phyloP scores from a whole-genome alignment of 2,888 invertebrate species.

The Copidosoma aretas region DNA sequence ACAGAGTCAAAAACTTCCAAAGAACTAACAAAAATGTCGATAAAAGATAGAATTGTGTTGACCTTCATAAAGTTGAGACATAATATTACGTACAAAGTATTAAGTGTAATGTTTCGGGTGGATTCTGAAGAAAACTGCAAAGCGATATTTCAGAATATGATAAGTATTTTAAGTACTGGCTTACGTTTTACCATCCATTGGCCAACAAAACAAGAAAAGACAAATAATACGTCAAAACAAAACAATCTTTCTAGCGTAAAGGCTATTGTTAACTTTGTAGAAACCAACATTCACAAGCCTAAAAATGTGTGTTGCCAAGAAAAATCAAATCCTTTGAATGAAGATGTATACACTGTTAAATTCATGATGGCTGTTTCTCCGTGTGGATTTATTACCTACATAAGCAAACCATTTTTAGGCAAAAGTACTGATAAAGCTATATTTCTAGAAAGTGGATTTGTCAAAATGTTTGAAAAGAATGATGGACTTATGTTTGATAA shows the following conservation, averaged over 20 bases:
- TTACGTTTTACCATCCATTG: conserved; percentile 11
- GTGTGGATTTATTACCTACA: conserved; percentile 44
- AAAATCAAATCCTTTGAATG: conserved; percentile 45
- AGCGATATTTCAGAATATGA: conserved; percentile 3
- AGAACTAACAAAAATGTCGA: background rate
- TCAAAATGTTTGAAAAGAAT: conserved; percentile 31
- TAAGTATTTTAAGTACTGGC: conserved; percentile 8
- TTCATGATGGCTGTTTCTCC: conserved; percentile 47
- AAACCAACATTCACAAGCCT: conserved; percentile 44
- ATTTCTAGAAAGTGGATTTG: conserved; percentile 36
- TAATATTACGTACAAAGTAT: conserved; percentile 22
- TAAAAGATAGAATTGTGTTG: conserved; percentile 20
- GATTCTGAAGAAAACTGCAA: conserved; percentile 7
- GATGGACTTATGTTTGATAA: conserved; percentile 47
- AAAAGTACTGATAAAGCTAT: conserved; percentile 46
- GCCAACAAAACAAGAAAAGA: conserved; percentile 41
- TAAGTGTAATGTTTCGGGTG: conserved; percentile 13
- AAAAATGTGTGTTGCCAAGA: conserved; percentile 43
- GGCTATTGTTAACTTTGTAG: conserved; percentile 48
- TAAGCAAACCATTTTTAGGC: conserved; percentile 46
- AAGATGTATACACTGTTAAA: conserved; percentile 43
- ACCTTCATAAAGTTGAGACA: conserved; percentile 29
- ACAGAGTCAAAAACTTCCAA: background rate
- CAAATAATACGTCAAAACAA: conserved; percentile 45
- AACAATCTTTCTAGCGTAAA: conserved; percentile 41